Base-by-base conservation (phyloP, 2,113 vertebrate genomes). In the Nyctereutes procyonoides region DNA sequence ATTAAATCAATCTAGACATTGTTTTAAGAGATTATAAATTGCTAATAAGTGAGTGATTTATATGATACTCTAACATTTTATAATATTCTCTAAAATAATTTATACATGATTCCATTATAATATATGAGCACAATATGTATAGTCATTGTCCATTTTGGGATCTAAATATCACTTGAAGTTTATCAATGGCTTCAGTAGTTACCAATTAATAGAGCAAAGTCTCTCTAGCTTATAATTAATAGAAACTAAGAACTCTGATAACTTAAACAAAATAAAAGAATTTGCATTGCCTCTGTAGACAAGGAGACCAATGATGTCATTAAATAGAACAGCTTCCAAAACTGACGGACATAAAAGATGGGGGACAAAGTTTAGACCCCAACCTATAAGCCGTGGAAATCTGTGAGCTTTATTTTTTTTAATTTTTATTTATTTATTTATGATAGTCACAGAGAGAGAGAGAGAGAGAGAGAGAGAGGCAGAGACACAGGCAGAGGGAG, bases 251-350 rank as follows among this genome's bases (percentile, higher is more conserved):
- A 83, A 83, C n/a, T 83, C 32, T 15, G 51, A 53, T 76, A 79
- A 90, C n/a, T 77, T 19, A 69, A 90, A 76, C 3, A 71, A 71
- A 22, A 22, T 12, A 67, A 67, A 24, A 74, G 13, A 51, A 51
- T 77, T 51, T 77, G 14, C 26, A 30, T 51, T 51, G 43, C 26
- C 43, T 77, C 26, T 77, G 74, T 48, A 51, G 26, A 77, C 43
- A 48, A 48, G 32, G 38, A 69, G 12, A 35, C 30, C 48, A 43
- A 43, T n/a, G 55, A 60, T 26, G 5, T 73, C 48, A 62, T 43
- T 85, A 69, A 92, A 58, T 67, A 81, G 77, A 58, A 93, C 6
- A 63, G 73, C 20, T 89, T 65, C 69, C 90, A 53, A 91, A 86
- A 69, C 7, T 74, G 56, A 79, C 22, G 77, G 81, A 63, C 48